A percentile compares a stretch with the other conserved stretches of the same genome.
These are phyloP conservation scores for Drosophila crucigera DNA, from an alignment of 2,888 invertebrate species.

Conservation along the genomic window DNA sequence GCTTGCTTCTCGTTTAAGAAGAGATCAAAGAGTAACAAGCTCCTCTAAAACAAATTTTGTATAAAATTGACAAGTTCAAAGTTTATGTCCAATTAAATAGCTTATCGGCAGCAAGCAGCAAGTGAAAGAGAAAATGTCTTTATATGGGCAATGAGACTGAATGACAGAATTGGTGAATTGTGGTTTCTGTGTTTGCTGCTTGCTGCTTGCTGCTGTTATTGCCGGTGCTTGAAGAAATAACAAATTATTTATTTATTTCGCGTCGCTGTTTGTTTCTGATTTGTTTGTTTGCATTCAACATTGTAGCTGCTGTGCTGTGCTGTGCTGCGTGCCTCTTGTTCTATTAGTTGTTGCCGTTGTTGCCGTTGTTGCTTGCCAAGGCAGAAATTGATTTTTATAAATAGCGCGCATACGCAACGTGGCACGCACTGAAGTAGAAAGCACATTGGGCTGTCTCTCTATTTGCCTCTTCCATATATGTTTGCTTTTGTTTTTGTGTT, in stretches of 20 bases:
- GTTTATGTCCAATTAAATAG: conserved; percentile 20
- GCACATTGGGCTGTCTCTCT: conserved; percentile 39
- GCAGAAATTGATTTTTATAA: conserved; percentile 79
- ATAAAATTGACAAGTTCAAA: conserved; percentile 27
- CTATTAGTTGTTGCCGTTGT: not conserved
- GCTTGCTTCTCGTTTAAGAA: not conserved
- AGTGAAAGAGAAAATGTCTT: conserved; percentile 2
- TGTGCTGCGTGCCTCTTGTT: not conserved
- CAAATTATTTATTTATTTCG: conserved; percentile 71
- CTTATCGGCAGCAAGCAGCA: conserved; percentile 16
- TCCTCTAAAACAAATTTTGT: not conserved
- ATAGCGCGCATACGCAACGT: conserved; percentile 79
- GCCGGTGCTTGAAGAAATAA: conserved; percentile 44
- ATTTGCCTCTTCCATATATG: conserved; percentile 8
- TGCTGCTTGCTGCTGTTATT: conserved; percentile 22
- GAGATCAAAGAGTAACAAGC: not conserved
- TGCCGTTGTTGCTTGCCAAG: conserved; percentile 62
- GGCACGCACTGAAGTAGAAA: conserved; percentile 76
- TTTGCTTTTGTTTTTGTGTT: no score
- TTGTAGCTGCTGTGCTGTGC: conserved; percentile 37
- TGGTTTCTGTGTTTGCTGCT: conserved; percentile 10
- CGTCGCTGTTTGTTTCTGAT: conserved; percentile 51
- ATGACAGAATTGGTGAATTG: conserved; percentile 28
- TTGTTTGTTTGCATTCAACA: conserved; percentile 57
- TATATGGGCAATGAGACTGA: conserved; percentile 26